Conservation (phyloP, 1,140 invertebrate genomes). For the Drosophila sechellia region DNA sequence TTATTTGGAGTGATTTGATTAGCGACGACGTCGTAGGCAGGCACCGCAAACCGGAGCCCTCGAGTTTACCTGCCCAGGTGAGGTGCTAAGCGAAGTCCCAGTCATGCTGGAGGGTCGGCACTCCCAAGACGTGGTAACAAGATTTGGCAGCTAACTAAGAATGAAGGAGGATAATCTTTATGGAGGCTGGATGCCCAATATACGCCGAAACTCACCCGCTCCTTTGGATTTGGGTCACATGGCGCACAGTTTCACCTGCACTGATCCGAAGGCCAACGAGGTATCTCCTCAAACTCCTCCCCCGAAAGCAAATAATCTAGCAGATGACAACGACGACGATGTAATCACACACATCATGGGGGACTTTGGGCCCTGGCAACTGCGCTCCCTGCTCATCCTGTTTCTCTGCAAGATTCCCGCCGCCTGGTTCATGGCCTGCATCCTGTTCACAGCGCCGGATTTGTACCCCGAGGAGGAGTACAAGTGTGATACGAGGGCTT, state of each 20-base stretch:
- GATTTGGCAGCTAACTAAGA: slow-evolving; percentile 31
- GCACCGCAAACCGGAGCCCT: slow-evolving; percentile 47
- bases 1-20: slow-evolving; percentile 71
- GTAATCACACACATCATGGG: slow-evolving; percentile 72
- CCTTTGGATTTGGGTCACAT: slow-evolving; percentile 27
- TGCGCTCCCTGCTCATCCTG: slow-evolving; percentile 78
- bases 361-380: slow-evolving; percentile 84
- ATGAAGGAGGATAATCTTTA: slow-evolving; percentile 19
- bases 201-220: slow-evolving; percentile 32
- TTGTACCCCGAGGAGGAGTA: slow-evolving; percentile 68
- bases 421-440: slow-evolving; percentile 85
- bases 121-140: slow-evolving; percentile 57
- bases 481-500: slow-evolving; percentile 52
- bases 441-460: slow-evolving; percentile 82
- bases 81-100: slow-evolving; percentile 63
- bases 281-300: neutral
- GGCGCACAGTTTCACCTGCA: slow-evolving; percentile 20
- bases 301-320: neutral
- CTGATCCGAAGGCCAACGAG: slow-evolving; percentile 21
- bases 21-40: slow-evolving; percentile 73
- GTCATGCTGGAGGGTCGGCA: slow-evolving; percentile 63
- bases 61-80: slow-evolving; percentile 41
- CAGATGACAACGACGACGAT: slow-evolving; percentile 38
- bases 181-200: slow-evolving; percentile 18
- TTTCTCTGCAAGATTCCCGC: slow-evolving; percentile 84